These are phyloP conservation scores for Strix aluco DNA, from an alignment of 2,113 vertebrate species.

Conservation along the genomic window DNA sequence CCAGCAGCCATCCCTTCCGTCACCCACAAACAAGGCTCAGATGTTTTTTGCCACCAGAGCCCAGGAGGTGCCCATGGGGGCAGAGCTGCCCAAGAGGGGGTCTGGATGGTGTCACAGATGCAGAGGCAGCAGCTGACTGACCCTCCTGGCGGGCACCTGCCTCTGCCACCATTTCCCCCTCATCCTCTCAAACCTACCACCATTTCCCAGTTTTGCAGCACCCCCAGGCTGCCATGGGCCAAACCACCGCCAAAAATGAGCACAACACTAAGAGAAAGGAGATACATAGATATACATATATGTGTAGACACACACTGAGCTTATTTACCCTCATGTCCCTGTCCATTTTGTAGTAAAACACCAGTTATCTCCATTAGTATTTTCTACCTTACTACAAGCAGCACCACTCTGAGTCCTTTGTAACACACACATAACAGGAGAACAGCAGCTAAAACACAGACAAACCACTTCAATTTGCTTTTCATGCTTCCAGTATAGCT, in stretches of 20 bases:
- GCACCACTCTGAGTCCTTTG: neutral
- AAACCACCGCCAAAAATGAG: neutral
- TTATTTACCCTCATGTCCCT: neutral
- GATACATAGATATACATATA: fast-evolving
- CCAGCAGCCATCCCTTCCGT: too few relatives aligned
- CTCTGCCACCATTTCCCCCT: too few relatives aligned
- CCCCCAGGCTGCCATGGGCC: neutral
- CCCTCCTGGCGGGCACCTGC: neutral
- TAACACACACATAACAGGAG: neutral
- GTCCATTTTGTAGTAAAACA: neutral
- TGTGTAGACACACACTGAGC: neutral
- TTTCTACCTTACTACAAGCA: neutral
- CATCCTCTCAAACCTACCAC: neutral
- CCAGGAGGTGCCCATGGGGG: neutral
- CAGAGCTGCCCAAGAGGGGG: neutral
- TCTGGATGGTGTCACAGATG: neutral
- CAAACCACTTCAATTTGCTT: neutral
- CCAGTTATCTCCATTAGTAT: neutral
- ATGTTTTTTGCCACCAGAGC: neutral
- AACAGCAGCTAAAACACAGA: neutral
- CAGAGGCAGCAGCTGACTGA: neutral
- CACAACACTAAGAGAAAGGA: neutral
- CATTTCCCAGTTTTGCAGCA: neutral
- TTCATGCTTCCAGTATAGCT: neutral
- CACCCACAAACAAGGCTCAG: fast-evolving